These are phyloP conservation scores for Aythya baeri DNA, from an alignment of 2,113 vertebrate genomes.

Conservation along the genomic window DNA sequence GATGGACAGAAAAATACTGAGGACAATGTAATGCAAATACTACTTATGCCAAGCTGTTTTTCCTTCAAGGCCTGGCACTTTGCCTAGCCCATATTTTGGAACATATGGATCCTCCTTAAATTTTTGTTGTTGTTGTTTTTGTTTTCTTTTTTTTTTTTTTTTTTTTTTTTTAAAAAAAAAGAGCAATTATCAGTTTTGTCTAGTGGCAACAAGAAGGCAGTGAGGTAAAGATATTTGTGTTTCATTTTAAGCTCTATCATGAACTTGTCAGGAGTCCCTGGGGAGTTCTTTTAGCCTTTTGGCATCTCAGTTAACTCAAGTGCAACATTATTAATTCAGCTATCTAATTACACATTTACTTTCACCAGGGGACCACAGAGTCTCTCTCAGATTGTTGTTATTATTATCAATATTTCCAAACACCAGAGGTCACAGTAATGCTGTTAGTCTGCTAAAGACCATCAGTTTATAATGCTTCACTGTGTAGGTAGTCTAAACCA, in stretches of 20 bases:
- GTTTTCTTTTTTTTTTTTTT: too few relatives aligned
- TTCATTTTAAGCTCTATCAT: not conserved
- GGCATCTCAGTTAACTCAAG: slow-evolving; percentile 7
- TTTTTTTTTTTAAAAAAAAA: not conserved
- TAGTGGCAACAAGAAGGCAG: not conserved
- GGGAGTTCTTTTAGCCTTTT: slow-evolving; percentile 4
- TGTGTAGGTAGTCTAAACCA: not conserved
- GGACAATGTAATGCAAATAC: not conserved
- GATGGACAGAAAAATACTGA: not conserved
- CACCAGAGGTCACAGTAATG: not conserved
- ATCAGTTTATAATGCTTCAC: not conserved
- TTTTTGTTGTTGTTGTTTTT: too few relatives aligned
- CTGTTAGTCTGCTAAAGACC: not conserved
- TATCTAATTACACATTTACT: not conserved
- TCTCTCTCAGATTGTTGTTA: not conserved
- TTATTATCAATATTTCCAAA: not conserved
- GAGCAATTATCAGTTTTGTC: not conserved
- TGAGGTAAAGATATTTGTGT: not conserved
- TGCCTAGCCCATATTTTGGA: not conserved
- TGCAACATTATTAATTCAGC: slow-evolving; percentile 2
- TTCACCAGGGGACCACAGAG: not conserved
- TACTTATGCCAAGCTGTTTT: not conserved
- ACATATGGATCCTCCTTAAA: not conserved
- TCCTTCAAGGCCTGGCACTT: not conserved
- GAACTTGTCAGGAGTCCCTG: not conserved